Conservation (phyloP, 2,113 vertebrate species). For the Glaucidium brasilianum region DNA sequence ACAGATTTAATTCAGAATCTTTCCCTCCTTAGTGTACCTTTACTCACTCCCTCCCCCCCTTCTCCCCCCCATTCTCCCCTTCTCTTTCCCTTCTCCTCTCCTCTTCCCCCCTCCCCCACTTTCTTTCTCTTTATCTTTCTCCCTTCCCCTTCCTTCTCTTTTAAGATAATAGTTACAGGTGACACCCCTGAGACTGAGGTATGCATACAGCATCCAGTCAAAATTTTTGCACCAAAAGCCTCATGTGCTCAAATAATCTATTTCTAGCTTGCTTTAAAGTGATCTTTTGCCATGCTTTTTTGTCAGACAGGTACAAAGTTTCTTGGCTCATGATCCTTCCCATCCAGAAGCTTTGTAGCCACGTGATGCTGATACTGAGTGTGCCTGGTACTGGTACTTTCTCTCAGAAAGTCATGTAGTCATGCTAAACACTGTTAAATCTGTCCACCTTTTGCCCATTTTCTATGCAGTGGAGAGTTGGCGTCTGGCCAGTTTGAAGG, state of each 20-base stretch:
- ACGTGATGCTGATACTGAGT: background rate
- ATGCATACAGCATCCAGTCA: background rate
- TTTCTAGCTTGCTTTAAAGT: slow-evolving; percentile 9
- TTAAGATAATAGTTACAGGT: background rate
- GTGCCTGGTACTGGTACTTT: background rate
- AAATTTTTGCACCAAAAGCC: background rate
- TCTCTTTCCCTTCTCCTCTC: too few relatives aligned
- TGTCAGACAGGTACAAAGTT: background rate
- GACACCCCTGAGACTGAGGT: background rate
- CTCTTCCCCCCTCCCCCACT: too few relatives aligned
- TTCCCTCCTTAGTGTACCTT: background rate
- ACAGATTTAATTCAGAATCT: background rate
- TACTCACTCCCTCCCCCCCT: too few relatives aligned
- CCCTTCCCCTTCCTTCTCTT: background rate
- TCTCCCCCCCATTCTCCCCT: too few relatives aligned
- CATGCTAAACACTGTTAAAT: background rate
- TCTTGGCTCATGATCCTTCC: background rate
- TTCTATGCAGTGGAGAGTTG: background rate
- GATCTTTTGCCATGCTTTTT: background rate
- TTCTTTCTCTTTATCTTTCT: too few relatives aligned
- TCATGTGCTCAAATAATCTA: background rate
- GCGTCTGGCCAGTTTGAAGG: background rate
- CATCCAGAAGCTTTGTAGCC: background rate
- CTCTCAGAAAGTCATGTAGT: background rate
- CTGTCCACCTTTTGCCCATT: background rate